These are phyloP conservation scores for Hesperophylax magnus DNA, from an alignment of 1,140 invertebrate species.

Conservation along the genomic window DNA sequence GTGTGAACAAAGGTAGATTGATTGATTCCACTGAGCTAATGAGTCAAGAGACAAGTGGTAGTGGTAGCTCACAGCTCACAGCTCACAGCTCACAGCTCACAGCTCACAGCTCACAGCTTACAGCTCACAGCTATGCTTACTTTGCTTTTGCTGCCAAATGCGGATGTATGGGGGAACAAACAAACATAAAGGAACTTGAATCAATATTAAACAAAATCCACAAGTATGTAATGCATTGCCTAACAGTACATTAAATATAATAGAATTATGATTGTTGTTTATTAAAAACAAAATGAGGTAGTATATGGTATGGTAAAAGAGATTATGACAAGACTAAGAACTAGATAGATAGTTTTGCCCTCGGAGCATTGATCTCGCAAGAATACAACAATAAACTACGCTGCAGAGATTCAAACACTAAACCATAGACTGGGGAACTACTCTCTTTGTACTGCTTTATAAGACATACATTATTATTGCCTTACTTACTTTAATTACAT, in stretches of 20 bases:
- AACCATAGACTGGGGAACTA: conserved; percentile 41
- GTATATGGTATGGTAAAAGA: conserved; percentile 57
- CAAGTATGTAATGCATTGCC: conserved; percentile 58
- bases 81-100: conserved; percentile 52
- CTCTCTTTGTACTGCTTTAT: conserved; percentile 54
- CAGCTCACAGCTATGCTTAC: conserved; percentile 52
- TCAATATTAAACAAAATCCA: conserved; percentile 51
- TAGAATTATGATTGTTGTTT: conserved; percentile 49
- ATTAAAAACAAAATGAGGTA: conserved; percentile 58
- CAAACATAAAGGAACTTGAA: conserved; percentile 54
- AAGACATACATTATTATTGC: conserved; percentile 57
- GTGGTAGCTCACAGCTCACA: conserved; percentile 48
- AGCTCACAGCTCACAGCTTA: conserved; percentile 53
- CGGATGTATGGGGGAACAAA: conserved; percentile 30
- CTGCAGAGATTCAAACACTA: conserved; percentile 57
- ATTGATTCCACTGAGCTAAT: conserved; percentile 46
- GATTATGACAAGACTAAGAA: conserved; percentile 57
- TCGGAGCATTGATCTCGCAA: conserved; percentile 53
- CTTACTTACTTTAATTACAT: conserved; percentile 42
- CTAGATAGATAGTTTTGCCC: conserved; percentile 49
- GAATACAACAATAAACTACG: conserved; percentile 50
- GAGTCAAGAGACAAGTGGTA: conserved; percentile 53
- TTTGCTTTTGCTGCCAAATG: conserved; percentile 58
- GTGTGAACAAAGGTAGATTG: conserved; percentile 68
- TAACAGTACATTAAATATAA: conserved; percentile 55